Evolutionary conservation across 2,113 vertebrate species (phyloP).

Genomic region (Chloroceryle aenea): DNA sequence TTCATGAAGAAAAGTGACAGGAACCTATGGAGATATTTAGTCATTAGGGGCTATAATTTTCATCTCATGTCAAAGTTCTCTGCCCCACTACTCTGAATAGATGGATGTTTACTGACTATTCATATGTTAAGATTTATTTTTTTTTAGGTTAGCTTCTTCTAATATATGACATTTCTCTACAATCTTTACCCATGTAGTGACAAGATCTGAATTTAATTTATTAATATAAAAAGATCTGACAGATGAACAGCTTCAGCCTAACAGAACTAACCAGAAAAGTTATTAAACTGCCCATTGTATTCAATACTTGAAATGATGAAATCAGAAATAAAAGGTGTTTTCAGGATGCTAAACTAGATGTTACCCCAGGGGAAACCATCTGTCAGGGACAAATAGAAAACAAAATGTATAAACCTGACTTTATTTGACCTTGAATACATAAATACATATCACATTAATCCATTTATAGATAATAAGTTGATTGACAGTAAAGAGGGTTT

Average conservation of each 20-base stretch:
- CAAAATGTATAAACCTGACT: background rate
- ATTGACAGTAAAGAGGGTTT: background rate
- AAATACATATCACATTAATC: background rate
- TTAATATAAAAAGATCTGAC: background rate
- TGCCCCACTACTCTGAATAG: background rate
- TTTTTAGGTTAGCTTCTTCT: background rate
- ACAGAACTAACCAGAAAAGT: background rate
- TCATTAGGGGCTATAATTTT: background rate
- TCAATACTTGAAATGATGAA: background rate
- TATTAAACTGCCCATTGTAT: background rate
- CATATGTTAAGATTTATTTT: too few relatives aligned
- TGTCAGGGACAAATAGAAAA: background rate
- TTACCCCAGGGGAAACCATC: background rate
- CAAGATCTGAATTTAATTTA: background rate
- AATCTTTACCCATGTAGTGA: background rate
- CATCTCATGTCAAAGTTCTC: background rate
- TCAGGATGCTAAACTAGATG: background rate
- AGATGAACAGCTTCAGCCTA: background rate
- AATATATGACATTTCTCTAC: background rate
- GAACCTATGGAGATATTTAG: background rate
- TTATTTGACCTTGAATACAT: background rate
- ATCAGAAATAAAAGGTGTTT: background rate
- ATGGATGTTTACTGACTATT: background rate
- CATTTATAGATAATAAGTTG: background rate
- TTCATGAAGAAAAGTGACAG: background rate